Conservation (phyloP, 2,113 vertebrate genomes). For the Tapirus terrestris region DNA sequence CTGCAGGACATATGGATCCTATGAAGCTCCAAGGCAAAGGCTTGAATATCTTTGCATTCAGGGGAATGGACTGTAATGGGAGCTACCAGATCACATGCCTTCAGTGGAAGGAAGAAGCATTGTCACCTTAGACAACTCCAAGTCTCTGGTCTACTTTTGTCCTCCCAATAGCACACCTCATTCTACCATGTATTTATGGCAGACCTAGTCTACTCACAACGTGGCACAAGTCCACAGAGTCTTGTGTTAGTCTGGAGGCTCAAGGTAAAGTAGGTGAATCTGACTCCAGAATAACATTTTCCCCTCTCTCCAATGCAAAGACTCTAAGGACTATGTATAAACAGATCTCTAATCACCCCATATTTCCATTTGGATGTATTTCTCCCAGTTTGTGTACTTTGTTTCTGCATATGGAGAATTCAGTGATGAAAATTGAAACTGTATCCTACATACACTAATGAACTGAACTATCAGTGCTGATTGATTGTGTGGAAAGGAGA, state of each 20-base stretch:
- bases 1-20: not conserved
- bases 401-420: not conserved
- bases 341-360: not conserved
- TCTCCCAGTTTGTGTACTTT: not conserved
- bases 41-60: not conserved
- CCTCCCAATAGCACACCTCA: not conserved
- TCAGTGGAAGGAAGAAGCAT: not conserved
- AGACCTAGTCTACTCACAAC: not conserved
- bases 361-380: not conserved
- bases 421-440: not conserved
- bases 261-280: not conserved
- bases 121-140: not conserved
- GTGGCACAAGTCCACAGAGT: not conserved
- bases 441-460: not conserved
- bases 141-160: not conserved
- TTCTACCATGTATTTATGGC: not conserved
- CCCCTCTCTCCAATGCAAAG: not conserved
- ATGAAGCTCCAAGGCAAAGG: not conserved
- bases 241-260: not conserved
- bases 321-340: not conserved
- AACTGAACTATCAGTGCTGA: not conserved
- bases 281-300: slow-evolving; percentile 15
- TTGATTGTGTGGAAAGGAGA: not conserved
- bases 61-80: not conserved
- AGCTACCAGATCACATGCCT: not conserved